Base-by-base conservation (phyloP, 1,140 invertebrate genomes). In the Drosophila eugracilis region DNA sequence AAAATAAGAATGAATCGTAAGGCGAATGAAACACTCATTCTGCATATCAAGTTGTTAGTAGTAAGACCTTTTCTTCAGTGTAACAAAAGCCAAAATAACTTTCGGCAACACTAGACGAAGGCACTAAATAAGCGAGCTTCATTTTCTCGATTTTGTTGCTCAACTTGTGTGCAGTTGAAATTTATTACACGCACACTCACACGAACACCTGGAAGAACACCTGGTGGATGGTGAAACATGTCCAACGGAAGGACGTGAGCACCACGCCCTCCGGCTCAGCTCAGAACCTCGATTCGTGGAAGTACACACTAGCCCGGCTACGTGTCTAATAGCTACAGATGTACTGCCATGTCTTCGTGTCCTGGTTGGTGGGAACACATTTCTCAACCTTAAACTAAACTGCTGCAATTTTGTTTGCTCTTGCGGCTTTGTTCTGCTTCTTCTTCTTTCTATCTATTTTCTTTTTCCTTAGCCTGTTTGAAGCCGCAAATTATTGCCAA, bases 311-410 rank as follows among this genome's bases (percentile, higher is more conserved):
- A n/a, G n/a, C n/a, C 47, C 73, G 41, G 32, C 53, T 77, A 79
- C 80, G 75, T 85, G 75, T 65, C 66, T 73, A 79, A 85, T 85
- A 66, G 71, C 63, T 73, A 79, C 72, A 79, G 83, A 83, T 83
- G 78, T 74, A 71, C 50, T 48, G 39, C 36, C 36, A 50, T 59
- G 62, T 55, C 24, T 63, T 54, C 12, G 42, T 24, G 21, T 62
- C 44, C 44, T 73, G 52, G 48, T 49, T 41, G n/a, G n/a, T n/a
- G n/a, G n/a, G 39, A 32, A 49, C 57, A 54, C 62, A 75, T 84
- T 83, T 83, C 75, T 83, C 78, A 84, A 59, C 58, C 74, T 55
- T 66, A 36, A 50, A 49, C 34, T 41, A 70, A 83, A 70, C 78
- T 62, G 75, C 54, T 36, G 60, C 41, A 34, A 21, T 4, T 9